Base-by-base conservation (phyloP, 2,113 vertebrate genomes). In the Protomyctophum bolini region DNA sequence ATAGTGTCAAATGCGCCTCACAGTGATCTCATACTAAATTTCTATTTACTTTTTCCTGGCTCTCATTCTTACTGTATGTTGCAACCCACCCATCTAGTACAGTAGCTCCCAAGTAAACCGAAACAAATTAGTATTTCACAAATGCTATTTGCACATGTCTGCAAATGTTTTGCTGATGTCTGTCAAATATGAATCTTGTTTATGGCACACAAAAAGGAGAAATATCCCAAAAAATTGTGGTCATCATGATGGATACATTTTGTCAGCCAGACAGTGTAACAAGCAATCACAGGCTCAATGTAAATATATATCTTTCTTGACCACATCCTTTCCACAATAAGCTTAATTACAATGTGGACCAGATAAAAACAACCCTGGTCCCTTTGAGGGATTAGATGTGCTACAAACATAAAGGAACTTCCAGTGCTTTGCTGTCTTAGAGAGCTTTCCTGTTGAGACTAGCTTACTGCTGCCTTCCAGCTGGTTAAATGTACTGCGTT, bases 251-350 rank as follows among this genome's bases (percentile, higher is more conserved):
- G 28, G 58, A 56, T 8, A 55, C 60, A 28, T n/a, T 56, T 54
- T 49, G 4, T 67, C 66, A 68, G 50, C 58, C 59, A 50, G 14
- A 57, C 29, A 48, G 50, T 49, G 33, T 49, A 54, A 67, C n/a
- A 46, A 55, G 52, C 10, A n/a, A 61, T 58, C 57, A 66, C 56
- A 66, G 10, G 71, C 58, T 4, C 0, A 56, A 47, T 48, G 46
- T 74, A 74, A 72, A 76, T 70, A 57, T 48, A 70, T 29, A 54
- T 6, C 72, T 75, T n/a, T 6, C 72, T 75, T n/a, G 10, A 54
- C 75, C 55, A 77, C 77, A 72, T 77, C 73, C 63, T 62, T 8
- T 3, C n/a, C 45, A 61, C 63, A 63, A 58, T 65, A 76, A 71
- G 21, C 15, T 1, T 54, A 61, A 71, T 52, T 77, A 61, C n/a